phyloP scores from a whole-genome alignment of 2,113 vertebrate species.

The Scomber colias region DNA sequence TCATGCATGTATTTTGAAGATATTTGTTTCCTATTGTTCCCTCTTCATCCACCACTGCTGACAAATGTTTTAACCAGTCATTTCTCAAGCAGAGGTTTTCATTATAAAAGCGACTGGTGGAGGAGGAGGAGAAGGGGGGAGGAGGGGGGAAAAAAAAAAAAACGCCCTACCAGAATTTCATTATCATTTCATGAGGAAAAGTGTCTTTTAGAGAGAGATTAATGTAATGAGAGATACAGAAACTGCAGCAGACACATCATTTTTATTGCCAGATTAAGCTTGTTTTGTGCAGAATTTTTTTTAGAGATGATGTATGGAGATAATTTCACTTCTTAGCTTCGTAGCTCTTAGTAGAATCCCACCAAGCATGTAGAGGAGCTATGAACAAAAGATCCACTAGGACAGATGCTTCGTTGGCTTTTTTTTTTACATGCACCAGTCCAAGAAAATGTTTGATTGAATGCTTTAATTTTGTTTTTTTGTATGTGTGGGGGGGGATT shows the following conservation, averaged over 20 bases:
- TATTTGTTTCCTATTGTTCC: slow-evolving; percentile 43
- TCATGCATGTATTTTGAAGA: neutral
- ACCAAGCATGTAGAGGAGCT: neutral
- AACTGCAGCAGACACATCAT: slow-evolving; percentile 27
- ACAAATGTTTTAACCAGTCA: slow-evolving; percentile 14
- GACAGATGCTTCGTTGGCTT: neutral
- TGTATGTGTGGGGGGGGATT: too few species aligned
- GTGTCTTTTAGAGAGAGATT: slow-evolving; percentile 40
- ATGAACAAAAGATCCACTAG: neutral
- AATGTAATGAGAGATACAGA: slow-evolving; percentile 44
- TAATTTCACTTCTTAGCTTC: slow-evolving; percentile 14
- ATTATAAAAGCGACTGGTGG: slow-evolving; percentile 2
- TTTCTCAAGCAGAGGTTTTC: slow-evolving; percentile 40
- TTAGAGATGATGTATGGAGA: slow-evolving; percentile 19
- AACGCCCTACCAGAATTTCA: slow-evolving; percentile 38
- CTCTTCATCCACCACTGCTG: slow-evolving; percentile 5
- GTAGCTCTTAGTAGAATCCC: slow-evolving; percentile 16
- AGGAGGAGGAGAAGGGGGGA: too few species aligned
- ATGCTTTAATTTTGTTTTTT: neutral
- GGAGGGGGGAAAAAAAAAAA: neutral
- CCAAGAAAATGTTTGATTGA: neutral
- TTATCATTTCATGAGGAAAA: slow-evolving; percentile 50
- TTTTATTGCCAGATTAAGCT: slow-evolving; percentile 39
- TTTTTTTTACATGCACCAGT: too few species aligned
- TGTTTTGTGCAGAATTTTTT: slow-evolving; percentile 21